Percentiles rank a stretch among this genome's conserved stretches.
Conservation (phyloP, 92 coral and sea anemone species). For the Diadumene lineata region DNA sequence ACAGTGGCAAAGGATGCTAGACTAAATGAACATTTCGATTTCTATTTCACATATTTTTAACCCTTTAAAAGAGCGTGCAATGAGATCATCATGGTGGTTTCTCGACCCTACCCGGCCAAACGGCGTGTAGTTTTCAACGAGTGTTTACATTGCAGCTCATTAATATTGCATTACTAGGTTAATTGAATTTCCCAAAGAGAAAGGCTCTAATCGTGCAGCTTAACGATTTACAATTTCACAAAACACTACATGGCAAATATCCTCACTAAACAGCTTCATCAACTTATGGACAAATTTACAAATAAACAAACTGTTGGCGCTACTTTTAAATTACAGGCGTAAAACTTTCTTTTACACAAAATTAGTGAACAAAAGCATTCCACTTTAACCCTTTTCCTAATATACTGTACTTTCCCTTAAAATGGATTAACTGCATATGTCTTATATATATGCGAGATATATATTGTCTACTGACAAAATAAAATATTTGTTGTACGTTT, state of each 20-base stretch:
- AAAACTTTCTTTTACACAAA: no score
- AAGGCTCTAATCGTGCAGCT: constrained; percentile 7
- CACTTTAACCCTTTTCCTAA: no score
- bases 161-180: constrained; percentile 18
- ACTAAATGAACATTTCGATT: no score
- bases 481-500: no score
- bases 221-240: background rate
- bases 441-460: no score
- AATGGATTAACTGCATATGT: no score
- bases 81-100: constrained; percentile 11
- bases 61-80: constrained; percentile 2
- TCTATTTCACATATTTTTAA: background rate
- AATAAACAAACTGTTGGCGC: constrained; percentile 1
- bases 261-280: background rate
- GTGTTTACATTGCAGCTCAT: constrained; percentile 32
- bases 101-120: constrained; percentile 11
- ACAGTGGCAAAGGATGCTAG: no score
- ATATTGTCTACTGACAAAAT: no score
- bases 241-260: background rate
- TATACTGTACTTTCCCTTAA: no score
- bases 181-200: constrained; percentile 37
- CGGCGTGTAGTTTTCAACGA: background rate
- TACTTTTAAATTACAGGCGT: no score
- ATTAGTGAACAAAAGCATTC: no score
- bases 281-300: background rate